Conservation (phyloP, 53 echinoderm and acorn worm genomes). For the Echinometra lucunter region DNA sequence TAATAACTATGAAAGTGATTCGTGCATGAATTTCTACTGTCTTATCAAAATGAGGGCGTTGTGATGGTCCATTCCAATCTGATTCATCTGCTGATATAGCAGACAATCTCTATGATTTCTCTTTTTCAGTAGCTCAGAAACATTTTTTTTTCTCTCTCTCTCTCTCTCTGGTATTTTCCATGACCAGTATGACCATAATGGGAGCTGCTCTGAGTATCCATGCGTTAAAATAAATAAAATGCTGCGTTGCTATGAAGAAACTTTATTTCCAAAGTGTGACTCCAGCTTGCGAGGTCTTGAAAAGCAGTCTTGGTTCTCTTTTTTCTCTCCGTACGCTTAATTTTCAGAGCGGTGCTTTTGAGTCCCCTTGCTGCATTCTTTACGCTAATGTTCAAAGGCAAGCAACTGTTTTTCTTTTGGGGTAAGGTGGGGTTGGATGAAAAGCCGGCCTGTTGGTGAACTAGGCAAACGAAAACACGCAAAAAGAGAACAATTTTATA, state of each 20-base stretch:
- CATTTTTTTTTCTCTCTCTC: neutral
- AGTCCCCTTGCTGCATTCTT: neutral
- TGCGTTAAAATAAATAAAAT: neutral
- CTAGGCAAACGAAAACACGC: conserved; percentile 26
- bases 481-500: conserved; percentile 4
- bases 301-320: neutral
- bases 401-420: conserved; percentile 34
- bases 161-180: neutral
- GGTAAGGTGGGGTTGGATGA: conserved; percentile 27
- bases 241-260: neutral
- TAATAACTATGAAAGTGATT: no score
- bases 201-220: neutral
- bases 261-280: neutral
- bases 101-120: neutral
- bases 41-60: no score
- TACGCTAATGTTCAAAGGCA: conserved; percentile 28
- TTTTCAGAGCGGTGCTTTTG: conserved; percentile 45
- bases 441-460: conserved; percentile 39
- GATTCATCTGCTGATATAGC: neutral
- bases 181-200: neutral
- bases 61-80: neutral
- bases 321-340: neutral
- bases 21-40: no score
- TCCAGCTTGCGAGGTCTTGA: neutral
- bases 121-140: no score